These are phyloP conservation scores for Chlorops oryzae DNA, from an alignment of 1,140 invertebrate genomes.

Conservation along the genomic window DNA sequence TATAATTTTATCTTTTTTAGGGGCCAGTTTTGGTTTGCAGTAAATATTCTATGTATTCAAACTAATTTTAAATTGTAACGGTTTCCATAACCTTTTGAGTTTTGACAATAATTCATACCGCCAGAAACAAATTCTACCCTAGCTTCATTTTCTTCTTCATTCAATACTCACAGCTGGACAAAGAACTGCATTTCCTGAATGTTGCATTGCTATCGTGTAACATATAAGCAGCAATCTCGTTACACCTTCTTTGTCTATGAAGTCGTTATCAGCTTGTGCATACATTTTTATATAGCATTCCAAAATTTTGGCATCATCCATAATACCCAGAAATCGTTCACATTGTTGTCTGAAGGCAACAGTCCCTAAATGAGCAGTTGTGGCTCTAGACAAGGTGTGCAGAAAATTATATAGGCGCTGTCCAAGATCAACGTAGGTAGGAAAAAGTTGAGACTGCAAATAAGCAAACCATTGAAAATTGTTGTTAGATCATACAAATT, in stretches of 20 bases:
- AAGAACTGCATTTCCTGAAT: conserved; percentile 54
- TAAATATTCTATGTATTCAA: too few species aligned
- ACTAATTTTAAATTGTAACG: too few species aligned
- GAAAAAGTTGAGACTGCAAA: conserved; percentile 66
- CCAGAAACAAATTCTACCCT: too few species aligned
- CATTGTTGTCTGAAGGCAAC: conserved; percentile 63
- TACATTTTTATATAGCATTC: conserved; percentile 64
- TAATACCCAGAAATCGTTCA: conserved; percentile 62
- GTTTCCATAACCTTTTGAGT: too few species aligned
- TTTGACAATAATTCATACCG: too few species aligned
- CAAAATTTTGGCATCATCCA: conserved; percentile 59
- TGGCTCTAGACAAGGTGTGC: conserved; percentile 54
- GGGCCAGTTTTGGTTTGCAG: too few species aligned
- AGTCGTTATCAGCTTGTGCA: conserved; percentile 47
- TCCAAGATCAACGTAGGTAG: conserved; percentile 67
- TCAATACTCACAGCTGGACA: conserved; percentile 48
- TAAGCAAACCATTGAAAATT: conserved; percentile 5
- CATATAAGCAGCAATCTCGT: conserved; percentile 60
- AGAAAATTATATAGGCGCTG: conserved; percentile 61
- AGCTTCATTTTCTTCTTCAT: too few species aligned
- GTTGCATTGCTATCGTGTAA: conserved; percentile 71
- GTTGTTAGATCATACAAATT: conserved; percentile 24
- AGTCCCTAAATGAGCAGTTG: conserved; percentile 55
- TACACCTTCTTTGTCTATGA: conserved; percentile 52
- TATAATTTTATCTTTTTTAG: too few species aligned